Percentiles rank a stretch among this genome's conserved stretches.
Evolutionary conservation across 2,888 invertebrate species (phyloP).

Genomic region (Heliconius cydno): DNA sequence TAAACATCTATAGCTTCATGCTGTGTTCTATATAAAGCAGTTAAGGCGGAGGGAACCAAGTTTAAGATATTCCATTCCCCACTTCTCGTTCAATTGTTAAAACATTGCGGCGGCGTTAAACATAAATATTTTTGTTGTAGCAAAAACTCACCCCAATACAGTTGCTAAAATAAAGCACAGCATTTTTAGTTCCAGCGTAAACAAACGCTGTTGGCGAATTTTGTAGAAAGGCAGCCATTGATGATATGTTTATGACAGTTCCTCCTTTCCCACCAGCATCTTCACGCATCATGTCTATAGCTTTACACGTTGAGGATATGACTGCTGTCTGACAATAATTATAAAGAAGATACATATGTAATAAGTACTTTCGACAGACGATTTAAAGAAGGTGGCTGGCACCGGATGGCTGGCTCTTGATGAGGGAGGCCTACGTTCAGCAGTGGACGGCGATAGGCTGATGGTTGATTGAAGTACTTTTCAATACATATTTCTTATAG

Average conservation of each 20-base stretch:
- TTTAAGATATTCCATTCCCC: no score
- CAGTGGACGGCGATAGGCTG: no score
- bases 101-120: no score
- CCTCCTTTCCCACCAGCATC: slow-evolving; percentile 53
- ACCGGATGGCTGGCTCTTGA: no score
- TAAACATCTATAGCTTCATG: no score
- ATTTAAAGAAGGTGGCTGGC: no score
- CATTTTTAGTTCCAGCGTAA: slow-evolving; percentile 52
- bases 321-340: slow-evolving; percentile 48
- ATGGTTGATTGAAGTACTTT: neutral
- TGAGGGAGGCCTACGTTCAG: no score
- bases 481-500: neutral
- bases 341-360: neutral
- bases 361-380: neutral
- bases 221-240: slow-evolving; percentile 49
- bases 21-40: no score
- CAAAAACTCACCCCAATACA: slow-evolving; percentile 53
- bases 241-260: slow-evolving; percentile 53
- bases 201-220: slow-evolving; percentile 47
- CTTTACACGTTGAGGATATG: slow-evolving; percentile 50
- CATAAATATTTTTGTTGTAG: neutral
- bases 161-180: slow-evolving; percentile 53
- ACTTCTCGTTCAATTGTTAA: no score
- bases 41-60: no score
- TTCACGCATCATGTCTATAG: slow-evolving; percentile 51